These are phyloP conservation scores for Mimas tiliae DNA, from an alignment of 2,888 invertebrate genomes.

Conservation along the genomic window DNA sequence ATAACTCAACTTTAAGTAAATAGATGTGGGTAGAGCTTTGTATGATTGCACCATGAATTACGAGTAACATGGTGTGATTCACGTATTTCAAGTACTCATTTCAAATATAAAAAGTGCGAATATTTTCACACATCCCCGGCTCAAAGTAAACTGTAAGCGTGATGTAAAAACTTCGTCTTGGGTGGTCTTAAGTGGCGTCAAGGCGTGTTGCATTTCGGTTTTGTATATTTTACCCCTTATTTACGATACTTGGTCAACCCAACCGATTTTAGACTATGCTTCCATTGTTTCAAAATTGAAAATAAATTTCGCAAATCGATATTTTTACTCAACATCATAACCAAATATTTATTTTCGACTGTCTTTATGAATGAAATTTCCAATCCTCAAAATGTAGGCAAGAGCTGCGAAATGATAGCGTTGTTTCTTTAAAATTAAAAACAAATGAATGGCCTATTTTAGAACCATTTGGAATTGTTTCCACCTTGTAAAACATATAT, in stretches of 20 bases:
- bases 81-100: conserved; percentile 1
- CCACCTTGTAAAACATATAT: background rate
- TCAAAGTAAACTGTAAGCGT: conserved; percentile 65
- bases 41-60: background rate
- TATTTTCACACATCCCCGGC: conserved; percentile 59
- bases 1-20: too few species aligned
- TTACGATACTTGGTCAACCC: conserved; percentile 40
- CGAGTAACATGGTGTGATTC: background rate
- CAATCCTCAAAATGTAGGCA: conserved; percentile 59
- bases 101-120: conserved; percentile 42
- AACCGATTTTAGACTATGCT: conserved; percentile 33
- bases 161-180: conserved; percentile 71
- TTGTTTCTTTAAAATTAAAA: conserved; percentile 32
- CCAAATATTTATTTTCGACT: conserved; percentile 74
- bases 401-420: conserved; percentile 40
- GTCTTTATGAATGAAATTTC: conserved; percentile 80
- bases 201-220: conserved; percentile 65
- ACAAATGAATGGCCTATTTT: conserved; percentile 26
- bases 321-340: conserved; percentile 56
- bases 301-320: conserved; percentile 26
- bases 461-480: too few species aligned
- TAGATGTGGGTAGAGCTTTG: too few species aligned
- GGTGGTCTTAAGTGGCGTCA: conserved; percentile 81
- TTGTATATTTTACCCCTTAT: conserved; percentile 63
- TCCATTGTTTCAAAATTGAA: conserved; percentile 26